Evolutionary conservation across 2,797 vertebrate species (phyloP).

Genomic region (Chaenodraco wilsoni): DNA sequence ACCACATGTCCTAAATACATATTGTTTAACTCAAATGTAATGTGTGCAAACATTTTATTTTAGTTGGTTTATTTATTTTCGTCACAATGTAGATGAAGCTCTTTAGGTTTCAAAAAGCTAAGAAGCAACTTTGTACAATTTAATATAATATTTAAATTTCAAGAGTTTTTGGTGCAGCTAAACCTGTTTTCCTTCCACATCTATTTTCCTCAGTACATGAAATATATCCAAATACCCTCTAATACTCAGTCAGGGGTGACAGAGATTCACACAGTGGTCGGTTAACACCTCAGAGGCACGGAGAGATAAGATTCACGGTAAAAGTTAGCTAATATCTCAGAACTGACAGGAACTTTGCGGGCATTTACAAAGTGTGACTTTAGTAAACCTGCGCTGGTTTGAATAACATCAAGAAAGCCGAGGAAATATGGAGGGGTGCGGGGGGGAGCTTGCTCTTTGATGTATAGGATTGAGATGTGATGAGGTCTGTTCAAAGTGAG

Average conservation of each 20-base stretch:
- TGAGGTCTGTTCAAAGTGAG: conserved; percentile 85
- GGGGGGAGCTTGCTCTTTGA: conserved; percentile 75
- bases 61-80: conserved; percentile 25
- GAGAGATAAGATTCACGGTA: conserved; percentile 72
- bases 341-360: conserved; percentile 77
- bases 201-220: conserved; percentile 37
- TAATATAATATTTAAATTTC: conserved; percentile 11
- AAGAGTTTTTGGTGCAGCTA: conserved; percentile 20
- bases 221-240: conserved; percentile 54
- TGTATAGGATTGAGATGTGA: conserved; percentile 85
- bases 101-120: conserved; percentile 1
- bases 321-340: conserved; percentile 72
- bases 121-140: neutral
- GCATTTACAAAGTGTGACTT: conserved; percentile 79
- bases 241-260: conserved; percentile 49
- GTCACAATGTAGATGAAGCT: neutral
- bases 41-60: conserved; percentile 38
- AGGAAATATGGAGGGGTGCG: conserved; percentile 48
- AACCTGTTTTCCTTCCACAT: conserved; percentile 16
- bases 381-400: conserved; percentile 78
- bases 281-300: conserved; percentile 61
- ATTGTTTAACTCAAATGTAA: conserved; percentile 38
- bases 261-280: conserved; percentile 52
- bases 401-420: conserved; percentile 78
- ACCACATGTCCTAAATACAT: conserved; percentile 52